Base-by-base conservation (phyloP, 2,113 vertebrate genomes). In the Phalacrocorax carbo region DNA sequence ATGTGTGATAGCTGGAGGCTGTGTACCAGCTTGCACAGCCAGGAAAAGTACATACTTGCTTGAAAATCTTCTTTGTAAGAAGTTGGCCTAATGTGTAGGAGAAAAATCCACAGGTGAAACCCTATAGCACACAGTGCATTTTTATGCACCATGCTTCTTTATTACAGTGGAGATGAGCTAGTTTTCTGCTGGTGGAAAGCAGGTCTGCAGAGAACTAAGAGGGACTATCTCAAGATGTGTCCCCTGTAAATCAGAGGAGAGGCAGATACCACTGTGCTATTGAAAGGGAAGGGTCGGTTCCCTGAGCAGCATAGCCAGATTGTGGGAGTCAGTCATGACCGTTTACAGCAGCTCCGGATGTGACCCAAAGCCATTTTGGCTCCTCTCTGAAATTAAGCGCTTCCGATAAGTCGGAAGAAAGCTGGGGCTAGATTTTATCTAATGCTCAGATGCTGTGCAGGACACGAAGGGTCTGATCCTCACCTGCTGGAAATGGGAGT, bases 401-500 rank as follows among this genome's bases (percentile, higher is more conserved):
- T 91, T 89, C 78, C 7, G 0, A 54, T 19, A 58, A 82, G 54
- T 38, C 0, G 0, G 44, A 88, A 55, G 73, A 82, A 94, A 96
- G 58, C 75, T 66, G 3, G 1, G 64, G 66, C 27, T 49, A 66
- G 92, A 91, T 90, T 94, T 97, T 91, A 91, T 96, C 94, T 87
- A 4, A 19, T 0, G 13, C 44, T 94, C 15, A 23, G 69, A 80
- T 22, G 57, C 58, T 30, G 77, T 1, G 5, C 51, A n/a, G 83
- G 81, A 81, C 79, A 27, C 5, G 3, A 70, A 78, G 60, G 79
- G 68, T 78, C 87, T 90, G 89, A 95, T 94, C 82, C 91, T 97
- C 82, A 95, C 93, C 94, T 95, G 93, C 81, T 95, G 82, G 75
- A 77, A 95, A 58, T 0, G 22, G 71, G 95, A 96, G 85, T 62